These are phyloP conservation scores for Bellardia pandia DNA, from an alignment of 2,888 invertebrate species.

Conservation along the genomic window DNA sequence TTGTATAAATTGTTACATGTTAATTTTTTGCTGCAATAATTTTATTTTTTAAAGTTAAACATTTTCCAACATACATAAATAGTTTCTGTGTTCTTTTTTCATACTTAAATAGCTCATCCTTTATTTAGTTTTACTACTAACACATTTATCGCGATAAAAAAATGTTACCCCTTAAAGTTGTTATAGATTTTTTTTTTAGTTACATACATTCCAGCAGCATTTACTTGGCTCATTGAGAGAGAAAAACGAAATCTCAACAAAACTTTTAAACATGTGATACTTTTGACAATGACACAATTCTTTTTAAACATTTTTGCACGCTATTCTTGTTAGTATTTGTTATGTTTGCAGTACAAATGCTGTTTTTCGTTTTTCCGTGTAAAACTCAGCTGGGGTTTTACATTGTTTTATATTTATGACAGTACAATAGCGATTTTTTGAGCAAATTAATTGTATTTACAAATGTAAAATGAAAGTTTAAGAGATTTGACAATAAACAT, in stretches of 20 bases:
- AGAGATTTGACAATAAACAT: background rate
- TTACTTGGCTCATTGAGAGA: slow-evolving; percentile 40
- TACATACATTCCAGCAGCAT: slow-evolving; percentile 5
- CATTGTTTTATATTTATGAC: slow-evolving; percentile 35
- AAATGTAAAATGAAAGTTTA: background rate
- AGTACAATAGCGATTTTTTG: slow-evolving; percentile 7
- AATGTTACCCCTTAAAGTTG: no score
- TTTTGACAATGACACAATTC: slow-evolving; percentile 64
- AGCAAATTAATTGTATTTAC: slow-evolving; percentile 11
- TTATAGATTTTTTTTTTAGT: background rate
- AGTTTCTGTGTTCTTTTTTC: background rate
- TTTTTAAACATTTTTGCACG: slow-evolving; percentile 32
- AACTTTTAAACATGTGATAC: slow-evolving; percentile 49
- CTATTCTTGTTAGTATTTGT: background rate
- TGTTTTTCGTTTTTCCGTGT: background rate
- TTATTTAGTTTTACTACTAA: slow-evolving; percentile 4
- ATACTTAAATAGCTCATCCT: background rate
- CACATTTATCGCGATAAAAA: background rate
- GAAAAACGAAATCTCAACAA: slow-evolving; percentile 11
- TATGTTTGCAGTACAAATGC: background rate
- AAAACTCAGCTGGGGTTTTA: slow-evolving; percentile 32
- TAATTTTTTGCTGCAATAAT: background rate
- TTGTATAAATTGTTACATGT: slow-evolving; percentile 15
- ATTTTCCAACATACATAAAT: background rate
- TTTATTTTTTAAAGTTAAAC: slow-evolving; percentile 2